Evolutionary conservation across 2,888 invertebrate species (phyloP).

Genomic region (Aspidiotus rigidus): DNA sequence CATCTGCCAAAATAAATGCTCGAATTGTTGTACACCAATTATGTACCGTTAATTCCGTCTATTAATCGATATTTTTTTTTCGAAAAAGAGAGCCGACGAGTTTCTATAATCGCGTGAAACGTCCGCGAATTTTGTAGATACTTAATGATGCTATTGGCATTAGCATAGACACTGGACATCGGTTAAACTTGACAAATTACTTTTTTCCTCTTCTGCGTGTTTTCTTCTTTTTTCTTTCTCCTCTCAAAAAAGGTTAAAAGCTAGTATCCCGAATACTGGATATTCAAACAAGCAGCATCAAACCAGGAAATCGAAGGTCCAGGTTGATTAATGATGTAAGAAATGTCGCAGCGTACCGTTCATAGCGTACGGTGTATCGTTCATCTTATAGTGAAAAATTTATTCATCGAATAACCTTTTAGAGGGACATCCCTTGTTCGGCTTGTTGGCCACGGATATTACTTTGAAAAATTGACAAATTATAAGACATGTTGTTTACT

Average conservation of each 20-base stretch:
- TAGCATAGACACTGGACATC: slow-evolving; percentile 30
- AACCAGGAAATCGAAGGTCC: slow-evolving; percentile 20
- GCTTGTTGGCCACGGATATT: slow-evolving; percentile 14
- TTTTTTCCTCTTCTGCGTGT: slow-evolving; percentile 7
- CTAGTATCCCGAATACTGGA: slow-evolving; percentile 13
- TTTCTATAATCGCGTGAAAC: no score
- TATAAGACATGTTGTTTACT: slow-evolving; percentile 7
- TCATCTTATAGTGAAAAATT: slow-evolving; percentile 21
- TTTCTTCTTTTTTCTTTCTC: neutral
- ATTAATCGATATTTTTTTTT: neutral
- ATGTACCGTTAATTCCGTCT: neutral
- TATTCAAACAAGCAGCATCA: slow-evolving; percentile 17
- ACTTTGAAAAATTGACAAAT: slow-evolving; percentile 30
- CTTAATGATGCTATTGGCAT: slow-evolving; percentile 31
- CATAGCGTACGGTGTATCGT: no score
- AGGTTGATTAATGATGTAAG: slow-evolving; percentile 28
- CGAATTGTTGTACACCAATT: neutral
- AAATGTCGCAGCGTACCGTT: slow-evolving; percentile 27
- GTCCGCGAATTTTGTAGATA: slow-evolving; percentile 6
- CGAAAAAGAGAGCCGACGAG: no score
- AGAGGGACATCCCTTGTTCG: slow-evolving; percentile 17
- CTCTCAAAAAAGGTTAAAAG: slow-evolving; percentile 18
- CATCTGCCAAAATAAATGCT: neutral
- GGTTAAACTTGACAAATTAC: slow-evolving; percentile 29
- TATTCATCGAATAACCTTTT: slow-evolving; percentile 30